Base-by-base conservation (phyloP, 2,888 invertebrate genomes). In the Oscheius sp. region DNA sequence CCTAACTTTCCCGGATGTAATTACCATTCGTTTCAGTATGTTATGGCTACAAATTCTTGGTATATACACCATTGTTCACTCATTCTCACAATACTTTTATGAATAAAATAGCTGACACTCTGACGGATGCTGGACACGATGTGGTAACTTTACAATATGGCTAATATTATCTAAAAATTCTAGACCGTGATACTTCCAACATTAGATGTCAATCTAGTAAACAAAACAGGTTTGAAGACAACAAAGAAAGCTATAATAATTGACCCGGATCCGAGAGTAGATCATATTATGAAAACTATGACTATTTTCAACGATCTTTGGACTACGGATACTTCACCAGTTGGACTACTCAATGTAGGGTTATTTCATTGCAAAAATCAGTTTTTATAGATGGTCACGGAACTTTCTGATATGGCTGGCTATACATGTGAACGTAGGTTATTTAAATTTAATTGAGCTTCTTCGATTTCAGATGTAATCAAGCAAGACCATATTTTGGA, bases 71-170 rank as follows among this genome's bases (percentile, higher is more conserved):
- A 2, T 52, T 79, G 12, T 77, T 79, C 43, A 77, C 74, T 13
- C 73, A 75, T 46, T 76, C 77, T 46, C 79, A 79, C 58, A 72
- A 58, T 12, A 77, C 49, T 27, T 79, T 73, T 52, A 52, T 79
- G 35, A 76, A 58, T 1, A 77, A 63, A 58, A 63, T 79, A 9
- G 76, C 79, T 25, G 79, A 79, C 35, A 71, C 76, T 52, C 45
- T 79, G 2, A 64, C 75, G 1, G 76, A 77, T 29, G 77, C 79
- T 12, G 79, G 80, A 5, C 80, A 80, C 53, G 69, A 78, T 66
- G 80, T 80, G 69, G 80, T 78, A 49, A 35, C 35, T 35, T 35
- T 9, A 9, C 5, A 9, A 35, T 9, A 35, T 35, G 5, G 35
- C 3, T 3, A 35, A 35, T 9, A 35, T n/a, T n/a, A n/a, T n/a